These are phyloP conservation scores for Pterostichus madidus DNA, from an alignment of 2,888 invertebrate genomes.

Conservation along the genomic window DNA sequence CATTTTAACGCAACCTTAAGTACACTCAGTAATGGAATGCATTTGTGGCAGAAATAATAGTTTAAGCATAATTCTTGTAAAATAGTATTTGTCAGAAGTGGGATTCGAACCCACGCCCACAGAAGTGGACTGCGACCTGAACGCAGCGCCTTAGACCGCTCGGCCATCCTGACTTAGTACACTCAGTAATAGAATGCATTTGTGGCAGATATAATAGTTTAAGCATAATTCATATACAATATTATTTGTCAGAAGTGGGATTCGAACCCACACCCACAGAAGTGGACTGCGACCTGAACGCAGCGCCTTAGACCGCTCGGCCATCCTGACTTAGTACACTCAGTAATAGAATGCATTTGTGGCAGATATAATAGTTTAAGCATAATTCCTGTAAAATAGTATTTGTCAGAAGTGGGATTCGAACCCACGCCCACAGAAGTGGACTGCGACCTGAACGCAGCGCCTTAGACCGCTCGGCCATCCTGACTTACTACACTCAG, in stretches of 20 bases:
- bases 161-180: too few relatives aligned
- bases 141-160: slow-evolving; percentile 88
- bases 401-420: too few relatives aligned
- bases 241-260: too few relatives aligned
- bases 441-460: slow-evolving; percentile 89
- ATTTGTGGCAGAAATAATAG: too few relatives aligned
- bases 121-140: slow-evolving; percentile 89
- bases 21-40: too few relatives aligned
- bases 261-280: slow-evolving; percentile 77
- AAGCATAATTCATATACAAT: too few relatives aligned
- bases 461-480: slow-evolving; percentile 95
- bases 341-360: background rate
- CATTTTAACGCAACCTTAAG: too few relatives aligned
- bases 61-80: too few relatives aligned
- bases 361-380: too few relatives aligned
- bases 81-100: slow-evolving; percentile 84
- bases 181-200: too few relatives aligned
- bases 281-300: slow-evolving; percentile 89
- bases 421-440: slow-evolving; percentile 79
- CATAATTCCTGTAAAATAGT: too few relatives aligned
- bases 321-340: slow-evolving; percentile 84
- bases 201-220: too few relatives aligned
- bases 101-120: slow-evolving; percentile 91
- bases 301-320: slow-evolving; percentile 93
- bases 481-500: slow-evolving; percentile 81